phyloP scores from a whole-genome alignment of 2,797 vertebrate genomes.

The Acrossocheilus fasciatus region DNA sequence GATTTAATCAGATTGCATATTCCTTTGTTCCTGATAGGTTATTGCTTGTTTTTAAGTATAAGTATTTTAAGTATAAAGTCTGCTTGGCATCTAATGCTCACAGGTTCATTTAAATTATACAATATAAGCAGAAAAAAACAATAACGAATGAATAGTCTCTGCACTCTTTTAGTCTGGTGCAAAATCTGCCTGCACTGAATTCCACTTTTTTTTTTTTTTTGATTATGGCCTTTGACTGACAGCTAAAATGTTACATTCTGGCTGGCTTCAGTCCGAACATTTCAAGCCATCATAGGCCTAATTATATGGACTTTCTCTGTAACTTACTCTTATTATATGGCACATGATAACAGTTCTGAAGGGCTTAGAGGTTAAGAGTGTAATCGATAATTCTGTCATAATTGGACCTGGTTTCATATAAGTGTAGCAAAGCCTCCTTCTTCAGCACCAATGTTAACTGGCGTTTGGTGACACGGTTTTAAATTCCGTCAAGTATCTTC shows the following conservation, averaged over 20 bases:
- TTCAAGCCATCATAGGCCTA: slow-evolving; percentile 72
- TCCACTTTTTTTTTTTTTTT: too few species aligned
- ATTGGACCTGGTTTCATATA: slow-evolving; percentile 39
- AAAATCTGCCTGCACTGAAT: not conserved
- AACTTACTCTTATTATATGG: slow-evolving; percentile 70
- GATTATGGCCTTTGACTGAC: slow-evolving; percentile 71
- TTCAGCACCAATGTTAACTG: slow-evolving; percentile 21
- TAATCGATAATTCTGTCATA: slow-evolving; percentile 53
- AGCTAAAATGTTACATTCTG: slow-evolving; percentile 77
- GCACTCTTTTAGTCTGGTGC: not conserved
- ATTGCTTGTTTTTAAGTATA: not conserved
- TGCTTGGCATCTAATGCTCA: not conserved
- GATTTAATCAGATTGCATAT: not conserved
- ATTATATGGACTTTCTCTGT: slow-evolving; percentile 76
- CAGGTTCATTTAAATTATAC: not conserved
- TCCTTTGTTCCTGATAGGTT: not conserved
- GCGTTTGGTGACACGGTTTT: slow-evolving; percentile 6
- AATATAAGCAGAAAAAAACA: not conserved
- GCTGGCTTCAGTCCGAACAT: slow-evolving; percentile 73
- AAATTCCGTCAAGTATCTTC: not conserved
- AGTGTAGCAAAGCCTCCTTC: slow-evolving; percentile 16
- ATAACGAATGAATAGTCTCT: not conserved
- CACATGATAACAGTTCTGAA: slow-evolving; percentile 56
- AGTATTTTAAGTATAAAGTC: not conserved
- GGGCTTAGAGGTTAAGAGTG: slow-evolving; percentile 34